Conservation (phyloP, 2,888 invertebrate species). For the Drosophila merina region DNA sequence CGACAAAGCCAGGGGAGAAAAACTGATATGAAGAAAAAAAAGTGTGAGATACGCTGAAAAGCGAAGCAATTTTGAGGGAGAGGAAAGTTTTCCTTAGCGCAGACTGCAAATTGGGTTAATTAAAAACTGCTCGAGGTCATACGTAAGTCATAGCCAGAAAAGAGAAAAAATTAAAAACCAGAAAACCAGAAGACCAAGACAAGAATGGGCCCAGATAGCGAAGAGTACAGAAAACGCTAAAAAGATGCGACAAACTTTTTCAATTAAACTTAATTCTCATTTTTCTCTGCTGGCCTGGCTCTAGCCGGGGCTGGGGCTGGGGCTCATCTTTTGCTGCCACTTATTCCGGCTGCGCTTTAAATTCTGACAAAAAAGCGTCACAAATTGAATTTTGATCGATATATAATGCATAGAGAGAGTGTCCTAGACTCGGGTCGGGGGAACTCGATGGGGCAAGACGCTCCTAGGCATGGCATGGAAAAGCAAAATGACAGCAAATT, state of each 20-base stretch:
- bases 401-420: constrained; percentile 62
- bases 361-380: constrained; percentile 65
- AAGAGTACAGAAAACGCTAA: constrained; percentile 21
- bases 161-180: constrained; percentile 12
- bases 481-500: constrained; percentile 74
- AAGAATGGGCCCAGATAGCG: constrained; percentile 33
- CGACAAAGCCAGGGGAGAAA: background rate
- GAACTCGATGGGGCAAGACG: background rate
- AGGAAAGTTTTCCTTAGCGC: constrained; percentile 37
- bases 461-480: constrained; percentile 40
- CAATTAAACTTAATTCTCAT: constrained; percentile 75
- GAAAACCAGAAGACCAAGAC: constrained; percentile 41
- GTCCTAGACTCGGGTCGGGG: background rate
- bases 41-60: constrained; percentile 4
- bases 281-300: constrained; percentile 2
- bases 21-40: constrained; percentile 4
- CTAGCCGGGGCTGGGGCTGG: background rate
- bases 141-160: constrained; percentile 49
- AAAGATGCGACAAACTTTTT: constrained; percentile 72
- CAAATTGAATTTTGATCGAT: constrained; percentile 81
- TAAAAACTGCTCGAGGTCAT: constrained; percentile 77
- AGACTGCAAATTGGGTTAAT: constrained; percentile 76
- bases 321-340: constrained; percentile 21
- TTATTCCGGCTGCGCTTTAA: constrained; percentile 47
- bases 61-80: constrained; percentile 39